These are phyloP conservation scores for Hirtodrosophila cameraria DNA, from an alignment of 2,888 invertebrate species.

Conservation along the genomic window DNA sequence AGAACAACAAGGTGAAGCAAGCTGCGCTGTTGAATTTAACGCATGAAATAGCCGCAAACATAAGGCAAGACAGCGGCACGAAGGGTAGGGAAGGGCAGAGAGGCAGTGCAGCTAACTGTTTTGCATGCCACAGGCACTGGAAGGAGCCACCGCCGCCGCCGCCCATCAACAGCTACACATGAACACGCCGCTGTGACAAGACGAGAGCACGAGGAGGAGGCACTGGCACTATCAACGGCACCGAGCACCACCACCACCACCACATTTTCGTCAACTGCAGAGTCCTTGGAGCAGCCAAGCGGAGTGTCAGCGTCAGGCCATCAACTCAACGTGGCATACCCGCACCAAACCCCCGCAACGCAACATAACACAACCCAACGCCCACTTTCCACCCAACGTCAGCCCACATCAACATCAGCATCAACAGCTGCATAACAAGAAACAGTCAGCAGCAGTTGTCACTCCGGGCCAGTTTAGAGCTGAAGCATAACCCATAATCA, in stretches of 20 bases:
- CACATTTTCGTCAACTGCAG: constrained; percentile 69
- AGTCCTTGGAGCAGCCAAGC: constrained; percentile 22
- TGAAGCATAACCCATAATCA: constrained; percentile 16
- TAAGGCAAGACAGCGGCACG: constrained; percentile 5
- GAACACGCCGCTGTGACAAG: constrained; percentile 66
- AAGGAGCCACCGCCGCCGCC: constrained; percentile 10
- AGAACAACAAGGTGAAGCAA: background rate
- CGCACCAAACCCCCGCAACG: constrained; percentile 18
- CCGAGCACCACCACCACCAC: constrained; percentile 14
- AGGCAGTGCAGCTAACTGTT: constrained; percentile 16
- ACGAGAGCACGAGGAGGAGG: constrained; percentile 20
- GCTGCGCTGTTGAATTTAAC: constrained; percentile 47
- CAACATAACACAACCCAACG: constrained; percentile 6
- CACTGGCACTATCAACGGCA: constrained; percentile 1
- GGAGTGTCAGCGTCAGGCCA: constrained; percentile 62
- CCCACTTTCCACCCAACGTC: background rate
- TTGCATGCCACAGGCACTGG: constrained; percentile 62
- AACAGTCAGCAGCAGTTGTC: constrained; percentile 24
- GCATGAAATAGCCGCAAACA: constrained; percentile 50
- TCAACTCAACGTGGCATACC: constrained; percentile 45
- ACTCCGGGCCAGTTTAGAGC: constrained; percentile 15
- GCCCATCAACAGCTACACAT: constrained; percentile 70
- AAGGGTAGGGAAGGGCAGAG: background rate
- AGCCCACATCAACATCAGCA: background rate
- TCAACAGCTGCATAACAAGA: constrained; percentile 19